A percentile compares a stretch with the other conserved stretches of the same genome.
phyloP scores from a whole-genome alignment of 2,797 vertebrate genomes.

The Phrynocephalus forsythii region DNA sequence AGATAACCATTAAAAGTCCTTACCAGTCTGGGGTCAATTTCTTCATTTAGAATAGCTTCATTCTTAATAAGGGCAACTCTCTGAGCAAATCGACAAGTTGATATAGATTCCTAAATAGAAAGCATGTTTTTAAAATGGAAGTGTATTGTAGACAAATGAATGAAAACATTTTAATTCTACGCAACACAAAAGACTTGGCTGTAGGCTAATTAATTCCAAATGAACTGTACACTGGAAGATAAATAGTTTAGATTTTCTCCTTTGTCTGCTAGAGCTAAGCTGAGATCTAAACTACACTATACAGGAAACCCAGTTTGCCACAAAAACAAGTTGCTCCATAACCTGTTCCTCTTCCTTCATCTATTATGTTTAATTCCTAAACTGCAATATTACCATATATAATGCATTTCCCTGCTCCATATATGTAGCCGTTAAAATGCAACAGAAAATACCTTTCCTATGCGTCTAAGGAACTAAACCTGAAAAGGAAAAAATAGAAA shows the following conservation, averaged over 20 bases:
- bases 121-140: constrained; percentile 27
- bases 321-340: background rate
- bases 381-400: background rate
- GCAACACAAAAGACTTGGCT: background rate
- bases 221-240: background rate
- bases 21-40: constrained; percentile 92
- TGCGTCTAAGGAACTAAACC: background rate
- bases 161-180: background rate
- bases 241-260: background rate
- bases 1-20: constrained; percentile 60
- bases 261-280: background rate
- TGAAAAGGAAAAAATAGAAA: background rate
- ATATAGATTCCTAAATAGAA: constrained; percentile 90
- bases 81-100: constrained; percentile 96
- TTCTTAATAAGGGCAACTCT: constrained; percentile 96
- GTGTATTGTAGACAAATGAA: background rate
- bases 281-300: background rate
- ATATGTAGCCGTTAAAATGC: background rate
- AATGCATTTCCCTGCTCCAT: background rate
- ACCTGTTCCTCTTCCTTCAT: background rate
- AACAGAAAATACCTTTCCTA: background rate
- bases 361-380: background rate
- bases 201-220: background rate
- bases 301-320: background rate
- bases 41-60: constrained; percentile 93